Evolutionary conservation across 2,113 vertebrate genomes (phyloP), one percentile per base, ranked within the genome.

Genomic region (Sebastes schlegelii): DNA sequence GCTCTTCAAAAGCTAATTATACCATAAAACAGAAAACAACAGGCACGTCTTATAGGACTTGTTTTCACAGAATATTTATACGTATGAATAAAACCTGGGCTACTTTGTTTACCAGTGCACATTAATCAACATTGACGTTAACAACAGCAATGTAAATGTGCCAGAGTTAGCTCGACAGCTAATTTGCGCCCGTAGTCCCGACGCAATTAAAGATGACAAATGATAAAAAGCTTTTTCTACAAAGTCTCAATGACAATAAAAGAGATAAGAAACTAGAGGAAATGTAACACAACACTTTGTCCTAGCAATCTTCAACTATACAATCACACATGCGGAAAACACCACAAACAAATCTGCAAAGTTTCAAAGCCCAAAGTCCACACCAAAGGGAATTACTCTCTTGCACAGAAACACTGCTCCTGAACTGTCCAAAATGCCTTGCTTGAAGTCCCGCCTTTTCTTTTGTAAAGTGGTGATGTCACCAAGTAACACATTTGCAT

Each of bases 181-280:
- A 26, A 61, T 67, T 61, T 61, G 10, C 48, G 23, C 19, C 7
- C 40, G 8, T 3, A 34, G 58, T 72, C 7, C 21, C 0, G 13
- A 58, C 12, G 17, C 13, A 13, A 61, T 46, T 34, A 34, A 62
- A 61, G 8, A 61, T 61, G 54, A 74, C 63, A 81, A 58, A 42
- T 42, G 12, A 58, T 6, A 49, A 58, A 63, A 62, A 40, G 5
- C 0, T 2, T 55, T 46, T 40, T 49, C 2, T 9, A 19, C 16
- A 14, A 72, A 19, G 12, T 26, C 9, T 2, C 57, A 55, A 14
- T 63, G 51, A 6, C 51, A 12, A 46, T 3, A 49, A 48, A 3
- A 66, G 34, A 12, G 48, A 23, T 45, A 13, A 34, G 6, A 49
- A 49, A 52, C 17, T 52, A 10, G 0, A 43, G 7, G 4, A 43